These are phyloP conservation scores for Perca flavescens DNA, from an alignment of 2,113 vertebrate genomes.

Conservation along the genomic window DNA sequence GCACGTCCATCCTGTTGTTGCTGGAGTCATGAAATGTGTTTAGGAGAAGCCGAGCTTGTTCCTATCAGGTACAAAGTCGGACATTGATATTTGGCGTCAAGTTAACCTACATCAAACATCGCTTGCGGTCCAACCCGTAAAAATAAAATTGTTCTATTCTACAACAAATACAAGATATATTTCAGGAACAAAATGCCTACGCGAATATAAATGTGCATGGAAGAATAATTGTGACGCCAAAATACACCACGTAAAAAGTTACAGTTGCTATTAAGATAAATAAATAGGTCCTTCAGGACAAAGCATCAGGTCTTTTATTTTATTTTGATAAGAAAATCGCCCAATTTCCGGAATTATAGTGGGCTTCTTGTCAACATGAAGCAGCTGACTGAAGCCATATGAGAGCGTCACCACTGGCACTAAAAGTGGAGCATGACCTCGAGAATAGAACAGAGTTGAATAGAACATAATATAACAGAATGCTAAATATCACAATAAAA, in stretches of 20 bases:
- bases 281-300: background rate
- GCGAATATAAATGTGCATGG: fast-evolving
- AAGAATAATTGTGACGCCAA: background rate
- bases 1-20: conserved; percentile 60
- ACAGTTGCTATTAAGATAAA: background rate
- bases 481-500: background rate
- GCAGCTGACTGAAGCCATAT: conserved; percentile 54
- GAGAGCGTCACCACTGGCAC: conserved; percentile 27
- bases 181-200: background rate
- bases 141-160: conserved; percentile 4
- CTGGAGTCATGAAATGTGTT: background rate
- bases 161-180: background rate
- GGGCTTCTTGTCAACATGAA: background rate
- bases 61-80: conserved; percentile 43
- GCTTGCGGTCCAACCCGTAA: conserved; percentile 46
- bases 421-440: conserved; percentile 40
- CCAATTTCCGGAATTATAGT: conserved; percentile 5
- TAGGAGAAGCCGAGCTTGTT: conserved; percentile 19
- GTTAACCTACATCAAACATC: background rate
- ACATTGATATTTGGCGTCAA: conserved; percentile 37
- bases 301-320: background rate
- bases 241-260: background rate
- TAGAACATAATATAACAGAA: background rate
- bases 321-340: conserved; percentile 27
- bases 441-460: background rate